Evolutionary conservation across 2,113 vertebrate genomes (phyloP).

Genomic region (Platichthys flesus): DNA sequence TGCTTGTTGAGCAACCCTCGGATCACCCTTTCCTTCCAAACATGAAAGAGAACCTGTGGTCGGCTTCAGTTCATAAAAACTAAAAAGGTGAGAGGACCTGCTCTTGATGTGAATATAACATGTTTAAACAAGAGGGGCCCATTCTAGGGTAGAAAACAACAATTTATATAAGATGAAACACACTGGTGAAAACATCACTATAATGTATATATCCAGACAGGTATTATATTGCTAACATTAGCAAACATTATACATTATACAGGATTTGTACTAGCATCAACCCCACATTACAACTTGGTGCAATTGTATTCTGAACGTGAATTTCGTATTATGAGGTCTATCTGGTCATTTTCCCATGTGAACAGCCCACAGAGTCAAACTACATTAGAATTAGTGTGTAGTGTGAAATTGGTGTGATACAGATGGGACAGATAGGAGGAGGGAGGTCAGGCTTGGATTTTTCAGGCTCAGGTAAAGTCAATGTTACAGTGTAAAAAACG

Average conservation of each 20-base stretch:
- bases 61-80: too few species aligned
- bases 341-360: slow-evolving; percentile 14
- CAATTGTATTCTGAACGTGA: neutral
- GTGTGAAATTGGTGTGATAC: slow-evolving; percentile 44
- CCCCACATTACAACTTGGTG: neutral
- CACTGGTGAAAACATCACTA: too few species aligned
- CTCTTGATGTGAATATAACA: too few species aligned
- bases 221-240: neutral
- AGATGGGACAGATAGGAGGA: slow-evolving; percentile 4
- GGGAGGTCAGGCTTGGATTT: neutral
- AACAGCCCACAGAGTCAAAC: slow-evolving; percentile 27
- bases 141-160: too few species aligned
- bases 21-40: too few species aligned
- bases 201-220: neutral
- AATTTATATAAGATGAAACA: too few species aligned
- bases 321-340: slow-evolving; percentile 1
- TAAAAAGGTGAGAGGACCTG: too few species aligned
- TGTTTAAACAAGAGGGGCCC: too few species aligned
- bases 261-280: neutral
- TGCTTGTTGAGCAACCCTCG: too few species aligned
- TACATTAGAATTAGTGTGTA: slow-evolving; percentile 27
- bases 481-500: slow-evolving; percentile 31
- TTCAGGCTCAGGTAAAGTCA: slow-evolving; percentile 42
- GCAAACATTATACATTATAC: neutral
- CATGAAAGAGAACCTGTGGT: too few species aligned